Percentiles rank a stretch among this genome's conserved stretches.
Conservation (phyloP, 2,797 vertebrate genomes). For the Sciurus carolinensis region DNA sequence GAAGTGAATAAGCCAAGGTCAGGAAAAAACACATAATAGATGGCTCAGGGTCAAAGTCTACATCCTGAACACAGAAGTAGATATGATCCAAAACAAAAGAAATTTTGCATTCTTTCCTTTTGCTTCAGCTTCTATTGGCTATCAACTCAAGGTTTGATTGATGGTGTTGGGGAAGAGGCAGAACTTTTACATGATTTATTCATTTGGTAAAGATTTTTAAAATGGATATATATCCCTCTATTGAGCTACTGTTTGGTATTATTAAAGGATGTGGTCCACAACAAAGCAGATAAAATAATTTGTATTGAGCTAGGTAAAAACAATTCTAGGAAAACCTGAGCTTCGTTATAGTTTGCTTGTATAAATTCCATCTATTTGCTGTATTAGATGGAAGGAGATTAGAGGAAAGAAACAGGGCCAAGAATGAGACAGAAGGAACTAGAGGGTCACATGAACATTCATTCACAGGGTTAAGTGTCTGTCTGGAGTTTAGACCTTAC, state of each 20-base stretch:
- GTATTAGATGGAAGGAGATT: background rate
- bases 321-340: background rate
- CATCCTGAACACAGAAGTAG: constrained; percentile 57
- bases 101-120: background rate
- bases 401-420: background rate
- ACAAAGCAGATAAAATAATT: background rate
- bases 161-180: background rate
- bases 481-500: background rate
- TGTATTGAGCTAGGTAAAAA: background rate
- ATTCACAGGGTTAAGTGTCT: background rate
- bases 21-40: constrained; percentile 72
- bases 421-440: background rate
- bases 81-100: constrained; percentile 54
- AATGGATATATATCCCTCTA: background rate
- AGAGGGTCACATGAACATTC: background rate
- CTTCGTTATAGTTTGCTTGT: background rate
- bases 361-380: background rate
- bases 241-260: background rate
- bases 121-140: background rate
- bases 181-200: background rate
- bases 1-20: constrained; percentile 61
- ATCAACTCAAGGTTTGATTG: background rate
- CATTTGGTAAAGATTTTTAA: background rate
- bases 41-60: constrained; percentile 65
- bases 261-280: background rate